Percentiles rank a stretch among this genome's conserved stretches.
phyloP scores from a whole-genome alignment of 1,140 invertebrate species.

The Ephestia elutella region DNA sequence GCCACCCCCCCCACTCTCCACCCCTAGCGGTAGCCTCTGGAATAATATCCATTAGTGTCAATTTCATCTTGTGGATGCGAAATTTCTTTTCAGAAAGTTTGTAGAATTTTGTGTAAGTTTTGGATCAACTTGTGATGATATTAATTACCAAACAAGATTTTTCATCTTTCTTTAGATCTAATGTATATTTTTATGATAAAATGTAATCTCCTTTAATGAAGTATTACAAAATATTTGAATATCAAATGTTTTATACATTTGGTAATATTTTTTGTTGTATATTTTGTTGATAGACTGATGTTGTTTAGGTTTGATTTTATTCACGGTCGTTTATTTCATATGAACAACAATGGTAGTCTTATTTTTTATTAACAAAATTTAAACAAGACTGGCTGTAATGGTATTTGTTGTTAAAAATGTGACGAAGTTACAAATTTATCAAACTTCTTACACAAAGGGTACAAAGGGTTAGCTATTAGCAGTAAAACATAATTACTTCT shows the following conservation, averaged over 20 bases:
- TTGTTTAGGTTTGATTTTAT: no score
- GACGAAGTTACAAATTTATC: neutral
- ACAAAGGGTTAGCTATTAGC: neutral
- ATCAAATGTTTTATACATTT: no score
- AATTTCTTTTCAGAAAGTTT: neutral
- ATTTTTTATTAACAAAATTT: no score
- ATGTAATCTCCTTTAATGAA: no score
- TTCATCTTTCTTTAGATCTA: no score
- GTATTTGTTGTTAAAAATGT: no score
- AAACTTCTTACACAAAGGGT: neutral
- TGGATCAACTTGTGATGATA: neutral
- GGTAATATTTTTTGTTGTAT: neutral
- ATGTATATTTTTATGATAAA: no score
- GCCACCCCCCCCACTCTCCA: constrained; percentile 9
- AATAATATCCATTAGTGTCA: constrained; percentile 33
- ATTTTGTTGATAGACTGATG: neutral
- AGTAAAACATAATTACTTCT: neutral
- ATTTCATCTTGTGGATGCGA: constrained; percentile 22
- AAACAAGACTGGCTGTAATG: no score
- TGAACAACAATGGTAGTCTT: no score
- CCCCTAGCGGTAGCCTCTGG: neutral
- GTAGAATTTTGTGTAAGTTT: neutral
- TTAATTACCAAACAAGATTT: neutral
- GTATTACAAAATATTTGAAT: no score
- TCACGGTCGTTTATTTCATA: no score